These are phyloP conservation scores for Cephus pygmeus DNA, from an alignment of 2,888 invertebrate species.

Conservation along the genomic window DNA sequence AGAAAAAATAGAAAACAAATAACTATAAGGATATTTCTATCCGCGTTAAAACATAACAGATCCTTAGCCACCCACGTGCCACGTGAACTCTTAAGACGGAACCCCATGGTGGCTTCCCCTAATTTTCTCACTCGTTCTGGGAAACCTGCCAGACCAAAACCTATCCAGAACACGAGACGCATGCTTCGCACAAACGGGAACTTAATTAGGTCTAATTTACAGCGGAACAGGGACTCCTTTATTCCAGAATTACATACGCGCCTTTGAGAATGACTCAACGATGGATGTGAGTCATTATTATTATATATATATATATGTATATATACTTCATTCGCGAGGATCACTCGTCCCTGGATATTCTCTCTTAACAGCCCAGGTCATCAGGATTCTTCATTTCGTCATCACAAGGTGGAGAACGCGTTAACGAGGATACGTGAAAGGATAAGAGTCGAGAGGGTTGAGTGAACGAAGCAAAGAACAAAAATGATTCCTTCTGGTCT, in stretches of 20 bases:
- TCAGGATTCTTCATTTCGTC: neutral
- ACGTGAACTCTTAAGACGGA: neutral
- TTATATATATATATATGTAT: neutral
- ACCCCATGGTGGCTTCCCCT: slow-evolving; percentile 6
- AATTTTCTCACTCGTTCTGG: slow-evolving; percentile 17
- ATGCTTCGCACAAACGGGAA: slow-evolving; percentile 1
- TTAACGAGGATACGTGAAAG: neutral
- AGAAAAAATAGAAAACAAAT: neutral
- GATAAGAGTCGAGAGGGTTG: neutral
- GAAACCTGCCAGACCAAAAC: slow-evolving; percentile 20
- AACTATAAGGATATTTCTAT: neutral
- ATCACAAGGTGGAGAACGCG: neutral
- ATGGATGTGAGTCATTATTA: neutral
- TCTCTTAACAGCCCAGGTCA: neutral
- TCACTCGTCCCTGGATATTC: neutral
- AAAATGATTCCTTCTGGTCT: neutral
- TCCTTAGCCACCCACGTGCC: neutral
- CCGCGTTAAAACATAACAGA: neutral
- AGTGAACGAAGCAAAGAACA: neutral
- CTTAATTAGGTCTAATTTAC: slow-evolving; percentile 24
- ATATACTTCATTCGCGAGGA: neutral
- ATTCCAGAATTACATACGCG: neutral
- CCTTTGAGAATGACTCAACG: slow-evolving; percentile 4
- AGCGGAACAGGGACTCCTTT: slow-evolving; percentile 16
- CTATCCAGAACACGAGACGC: slow-evolving; percentile 11